phyloP scores from a whole-genome alignment of 2,888 invertebrate species.

The Heliconius charithonia region DNA sequence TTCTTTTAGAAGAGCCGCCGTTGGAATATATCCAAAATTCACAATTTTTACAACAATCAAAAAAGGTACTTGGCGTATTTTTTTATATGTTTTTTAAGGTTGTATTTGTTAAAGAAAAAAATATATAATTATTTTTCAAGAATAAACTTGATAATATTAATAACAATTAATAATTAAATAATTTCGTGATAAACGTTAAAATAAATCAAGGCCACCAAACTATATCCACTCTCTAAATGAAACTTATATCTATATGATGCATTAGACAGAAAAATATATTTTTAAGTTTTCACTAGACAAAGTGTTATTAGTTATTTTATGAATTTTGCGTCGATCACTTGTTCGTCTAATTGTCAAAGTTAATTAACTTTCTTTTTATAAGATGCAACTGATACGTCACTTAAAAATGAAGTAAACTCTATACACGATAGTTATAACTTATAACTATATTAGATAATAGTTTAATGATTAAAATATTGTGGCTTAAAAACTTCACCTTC shows the following conservation, averaged over 20 bases:
- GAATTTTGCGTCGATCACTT: background rate
- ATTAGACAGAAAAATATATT: background rate
- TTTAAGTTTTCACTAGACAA: background rate
- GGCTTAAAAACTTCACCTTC: background rate
- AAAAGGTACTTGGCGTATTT: constrained; percentile 4
- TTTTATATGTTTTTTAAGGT: background rate
- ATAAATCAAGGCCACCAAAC: no score
- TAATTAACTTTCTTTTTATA: background rate
- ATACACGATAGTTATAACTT: background rate
- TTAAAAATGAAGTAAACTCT: background rate
- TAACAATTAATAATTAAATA: no score
- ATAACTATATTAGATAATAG: background rate
- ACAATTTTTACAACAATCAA: constrained; percentile 14
- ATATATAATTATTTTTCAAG: background rate
- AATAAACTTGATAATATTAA: no score
- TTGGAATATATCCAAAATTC: constrained; percentile 47
- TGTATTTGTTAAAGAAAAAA: background rate
- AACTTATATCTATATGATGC: background rate
- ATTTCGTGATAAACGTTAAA: no score
- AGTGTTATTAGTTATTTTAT: background rate
- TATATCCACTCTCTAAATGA: background rate
- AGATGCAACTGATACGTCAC: background rate
- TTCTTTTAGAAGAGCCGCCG: constrained; percentile 41
- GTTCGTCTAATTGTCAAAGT: background rate
- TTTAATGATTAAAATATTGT: background rate